A percentile compares a stretch with the other conserved stretches of the same genome.
phyloP scores from a whole-genome alignment of 2,797 vertebrate genomes.

The Iguana delicatissima region DNA sequence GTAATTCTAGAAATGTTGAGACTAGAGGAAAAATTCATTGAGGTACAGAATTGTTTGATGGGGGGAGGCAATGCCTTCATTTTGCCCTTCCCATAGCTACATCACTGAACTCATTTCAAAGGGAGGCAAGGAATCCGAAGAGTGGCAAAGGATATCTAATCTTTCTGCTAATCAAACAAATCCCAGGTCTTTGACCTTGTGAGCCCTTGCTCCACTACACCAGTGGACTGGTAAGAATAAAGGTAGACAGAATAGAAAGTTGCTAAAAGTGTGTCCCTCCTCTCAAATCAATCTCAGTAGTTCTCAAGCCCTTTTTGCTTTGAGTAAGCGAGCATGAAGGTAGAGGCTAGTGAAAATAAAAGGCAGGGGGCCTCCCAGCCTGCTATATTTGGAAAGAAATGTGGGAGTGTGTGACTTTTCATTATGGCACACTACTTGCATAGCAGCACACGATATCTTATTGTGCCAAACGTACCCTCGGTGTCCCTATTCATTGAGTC shows the following conservation, averaged over 20 bases:
- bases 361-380: not conserved
- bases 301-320: not conserved
- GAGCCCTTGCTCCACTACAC: no score
- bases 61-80: no score
- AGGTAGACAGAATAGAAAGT: not conserved
- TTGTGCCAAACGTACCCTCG: not conserved
- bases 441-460: not conserved
- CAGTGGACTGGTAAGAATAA: no score
- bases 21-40: no score
- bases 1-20: no score
- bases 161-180: no score
- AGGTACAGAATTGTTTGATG: no score
- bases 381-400: not conserved
- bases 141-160: no score
- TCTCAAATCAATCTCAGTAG: not conserved
- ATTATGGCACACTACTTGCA: not conserved
- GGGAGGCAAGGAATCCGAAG: no score
- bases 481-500: not conserved
- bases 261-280: not conserved
- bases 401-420: not conserved
- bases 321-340: not conserved
- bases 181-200: no score
- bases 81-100: no score
- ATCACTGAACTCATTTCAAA: no score
- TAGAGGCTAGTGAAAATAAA: not conserved